A percentile compares a stretch with the other conserved stretches of the same genome.
Conservation (phyloP, 2,113 vertebrate genomes). For the Chamaetylas fuelleborni region DNA sequence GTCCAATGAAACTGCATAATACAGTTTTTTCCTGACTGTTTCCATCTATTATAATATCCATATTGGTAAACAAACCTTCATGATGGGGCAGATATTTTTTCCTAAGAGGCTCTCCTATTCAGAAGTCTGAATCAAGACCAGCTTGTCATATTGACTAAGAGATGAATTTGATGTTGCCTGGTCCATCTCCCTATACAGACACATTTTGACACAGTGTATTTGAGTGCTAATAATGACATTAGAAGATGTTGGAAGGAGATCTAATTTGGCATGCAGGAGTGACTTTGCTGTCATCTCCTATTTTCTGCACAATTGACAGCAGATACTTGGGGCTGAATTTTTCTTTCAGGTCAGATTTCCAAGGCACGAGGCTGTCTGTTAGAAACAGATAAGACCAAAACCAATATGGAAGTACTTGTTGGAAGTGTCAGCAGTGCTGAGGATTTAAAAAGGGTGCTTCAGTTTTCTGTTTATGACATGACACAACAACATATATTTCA, state of each 20-base stretch:
- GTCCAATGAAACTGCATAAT: not conserved
- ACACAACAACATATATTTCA: constrained; percentile 66
- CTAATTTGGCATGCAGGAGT: constrained; percentile 82
- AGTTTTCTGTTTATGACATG: constrained; percentile 71
- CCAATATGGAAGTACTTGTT: constrained; percentile 70
- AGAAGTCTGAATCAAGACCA: constrained; percentile 62
- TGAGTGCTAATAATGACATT: constrained; percentile 88
- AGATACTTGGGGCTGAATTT: constrained; percentile 80
- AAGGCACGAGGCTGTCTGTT: constrained; percentile 78
- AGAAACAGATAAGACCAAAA: constrained; percentile 79
- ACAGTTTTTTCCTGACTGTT: not conserved
- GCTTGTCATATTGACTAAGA: constrained; percentile 71
- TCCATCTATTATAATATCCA: not conserved
- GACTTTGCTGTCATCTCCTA: constrained; percentile 82
- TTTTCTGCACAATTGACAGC: constrained; percentile 84
- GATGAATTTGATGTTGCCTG: constrained; percentile 65
- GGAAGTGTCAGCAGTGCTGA: constrained; percentile 73
- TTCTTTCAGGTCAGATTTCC: constrained; percentile 83
- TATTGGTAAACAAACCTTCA: constrained; percentile 3
- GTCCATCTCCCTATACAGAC: constrained; percentile 73
- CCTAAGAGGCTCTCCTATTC: constrained; percentile 8
- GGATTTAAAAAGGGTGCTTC: constrained; percentile 72
- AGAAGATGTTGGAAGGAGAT: constrained; percentile 79
- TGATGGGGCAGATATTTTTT: constrained; percentile 2
- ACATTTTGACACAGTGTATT: constrained; percentile 80